Evolutionary conservation across 2,888 invertebrate species (phyloP), one percentile per base, ranked within the genome.

Genomic region (Aphidius colemani): DNA sequence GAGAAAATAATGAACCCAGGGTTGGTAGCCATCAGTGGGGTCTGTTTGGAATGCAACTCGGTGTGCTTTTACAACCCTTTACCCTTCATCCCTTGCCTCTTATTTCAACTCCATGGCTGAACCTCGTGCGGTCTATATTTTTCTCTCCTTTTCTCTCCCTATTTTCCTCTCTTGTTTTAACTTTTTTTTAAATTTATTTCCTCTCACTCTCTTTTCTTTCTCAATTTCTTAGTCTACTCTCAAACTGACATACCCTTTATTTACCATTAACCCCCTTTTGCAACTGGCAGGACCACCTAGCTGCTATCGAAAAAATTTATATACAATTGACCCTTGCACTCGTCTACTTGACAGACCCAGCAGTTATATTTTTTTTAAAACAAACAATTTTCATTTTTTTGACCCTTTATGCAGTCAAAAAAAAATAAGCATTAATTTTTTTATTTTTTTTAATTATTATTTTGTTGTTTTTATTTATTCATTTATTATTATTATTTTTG

Each of bases 1-100:
- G 80, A 80, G 80, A 79, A 80, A 80, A 80, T 80, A 80, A 80
- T 80, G 80, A 80, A 80, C 78, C 76, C 75, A 8, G 60, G 75
- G 78, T 30, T 30, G 30, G 30, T 76, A 78, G 77, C 75, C 76
- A 72, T 39, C 39, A 11, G 57, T 57, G 72, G 75, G 71, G 75
- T 78, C 78, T 79, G 76, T 76, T 80, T 79, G 79, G 78, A 80
- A 80, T 80, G 77, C 78, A 74, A 78, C 74, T 72, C 75, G 72
- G 71, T 72, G 74, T 30, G 30, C 30, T 30, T 30, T 30, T 30
- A 30, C 30, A 5, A 30, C 30, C 30, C 30, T 30, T 30, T 30
- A 30, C 30, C 5, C 30, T 30, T 30, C 30, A 30, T 30, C 30
- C 30, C 30, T 30, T 69, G 67, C 71, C 68, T 65, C 65, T 59